Percentiles rank a stretch among this genome's conserved stretches.
These are phyloP conservation scores for Omphaloscelis lunosa DNA, from an alignment of 2,888 invertebrate species.

Conservation along the genomic window DNA sequence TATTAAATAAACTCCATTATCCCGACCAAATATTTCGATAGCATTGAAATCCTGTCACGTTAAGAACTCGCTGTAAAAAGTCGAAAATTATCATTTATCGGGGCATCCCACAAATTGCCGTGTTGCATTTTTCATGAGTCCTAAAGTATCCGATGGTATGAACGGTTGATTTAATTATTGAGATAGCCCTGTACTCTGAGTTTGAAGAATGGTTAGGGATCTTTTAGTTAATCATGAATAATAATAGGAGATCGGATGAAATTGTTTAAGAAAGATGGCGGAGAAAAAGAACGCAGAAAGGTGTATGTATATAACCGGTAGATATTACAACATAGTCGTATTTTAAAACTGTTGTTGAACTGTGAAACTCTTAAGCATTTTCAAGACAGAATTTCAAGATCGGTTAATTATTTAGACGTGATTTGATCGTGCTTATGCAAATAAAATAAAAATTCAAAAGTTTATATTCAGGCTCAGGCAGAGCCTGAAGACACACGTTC, in stretches of 20 bases:
- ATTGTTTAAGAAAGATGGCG: conserved; percentile 19
- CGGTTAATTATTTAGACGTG: not conserved
- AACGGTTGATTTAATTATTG: conserved; percentile 89
- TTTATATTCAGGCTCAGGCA: not conserved
- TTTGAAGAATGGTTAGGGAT: conserved; percentile 65
- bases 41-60: conserved; percentile 60
- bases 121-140: conserved; percentile 89
- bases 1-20: conserved; percentile 46
- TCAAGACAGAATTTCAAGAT: too few relatives aligned
- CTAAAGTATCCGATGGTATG: conserved; percentile 81
- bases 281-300: conserved; percentile 3
- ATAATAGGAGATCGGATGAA: conserved; percentile 47
- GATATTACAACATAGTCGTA: not conserved
- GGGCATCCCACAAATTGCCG: conserved; percentile 84
- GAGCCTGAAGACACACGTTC: not conserved
- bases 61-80: conserved; percentile 69
- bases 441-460: not conserved
- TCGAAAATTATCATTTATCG: conserved; percentile 76
- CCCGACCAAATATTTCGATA: conserved; percentile 39
- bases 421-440: not conserved
- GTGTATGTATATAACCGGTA: not conserved
- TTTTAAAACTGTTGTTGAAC: not conserved
- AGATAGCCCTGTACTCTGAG: conserved; percentile 70
- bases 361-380: not conserved
- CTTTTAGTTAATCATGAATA: conserved; percentile 62